Evolutionary conservation across 2,113 vertebrate genomes (phyloP).

Genomic region (Chionodraco myersi): DNA sequence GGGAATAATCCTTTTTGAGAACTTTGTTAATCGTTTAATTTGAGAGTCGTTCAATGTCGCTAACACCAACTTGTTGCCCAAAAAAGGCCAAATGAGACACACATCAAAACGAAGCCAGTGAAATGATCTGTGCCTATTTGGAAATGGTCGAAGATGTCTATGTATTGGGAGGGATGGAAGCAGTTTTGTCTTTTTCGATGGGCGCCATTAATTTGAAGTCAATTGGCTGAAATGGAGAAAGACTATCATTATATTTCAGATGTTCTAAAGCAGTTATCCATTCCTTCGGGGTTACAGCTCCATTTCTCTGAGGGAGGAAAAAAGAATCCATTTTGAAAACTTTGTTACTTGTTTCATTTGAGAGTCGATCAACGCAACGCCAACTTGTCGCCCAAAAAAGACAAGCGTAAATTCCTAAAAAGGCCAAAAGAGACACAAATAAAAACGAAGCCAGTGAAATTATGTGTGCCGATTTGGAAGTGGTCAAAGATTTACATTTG

Average conservation of each 20-base stretch:
- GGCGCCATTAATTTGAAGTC: slow-evolving; percentile 45
- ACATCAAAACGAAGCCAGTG: slow-evolving; percentile 58
- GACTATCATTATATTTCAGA: slow-evolving; percentile 5
- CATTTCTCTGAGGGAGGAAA: slow-evolving; percentile 27
- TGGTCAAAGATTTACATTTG: slow-evolving; percentile 40
- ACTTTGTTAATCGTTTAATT: no score
- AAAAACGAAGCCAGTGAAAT: slow-evolving; percentile 34
- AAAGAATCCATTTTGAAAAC: slow-evolving; percentile 33
- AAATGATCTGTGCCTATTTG: slow-evolving; percentile 39
- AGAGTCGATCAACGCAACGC: slow-evolving; percentile 25
- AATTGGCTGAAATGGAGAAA: slow-evolving; percentile 26
- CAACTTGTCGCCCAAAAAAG: slow-evolving; percentile 46
- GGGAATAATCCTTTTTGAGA: no score
- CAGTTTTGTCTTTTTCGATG: slow-evolving; percentile 43
- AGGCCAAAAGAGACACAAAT: slow-evolving; percentile 40
- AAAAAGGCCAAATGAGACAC: no score
- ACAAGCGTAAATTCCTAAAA: slow-evolving; percentile 25
- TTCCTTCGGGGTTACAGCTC: slow-evolving; percentile 10
- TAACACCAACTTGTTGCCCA: no score
- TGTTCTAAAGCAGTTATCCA: slow-evolving; percentile 14
- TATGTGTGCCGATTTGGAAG: slow-evolving; percentile 28
- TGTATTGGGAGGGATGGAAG: slow-evolving; percentile 6
- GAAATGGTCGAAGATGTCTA: slow-evolving; percentile 45
- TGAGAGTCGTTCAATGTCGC: no score
- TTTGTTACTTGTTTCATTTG: slow-evolving; percentile 26